A percentile compares a stretch with the other conserved stretches of the same genome.
phyloP scores from a whole-genome alignment of 2,888 invertebrate species.

The Leucophenga maculata region DNA sequence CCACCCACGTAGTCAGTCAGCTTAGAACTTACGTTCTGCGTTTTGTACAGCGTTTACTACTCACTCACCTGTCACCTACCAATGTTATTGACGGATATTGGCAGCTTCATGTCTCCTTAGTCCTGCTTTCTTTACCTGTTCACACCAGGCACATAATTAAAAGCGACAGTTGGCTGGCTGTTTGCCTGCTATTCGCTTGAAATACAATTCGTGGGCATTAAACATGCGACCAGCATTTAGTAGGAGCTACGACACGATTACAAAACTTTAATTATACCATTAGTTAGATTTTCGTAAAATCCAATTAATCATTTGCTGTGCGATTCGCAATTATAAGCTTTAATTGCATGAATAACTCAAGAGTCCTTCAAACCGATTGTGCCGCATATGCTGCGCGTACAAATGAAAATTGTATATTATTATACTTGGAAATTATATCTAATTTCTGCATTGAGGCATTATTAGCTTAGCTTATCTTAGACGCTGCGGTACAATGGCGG shows the following conservation, averaged over 20 bases:
- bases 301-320: slow-evolving; percentile 58
- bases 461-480: too few relatives aligned
- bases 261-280: slow-evolving; percentile 55
- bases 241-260: slow-evolving; percentile 50
- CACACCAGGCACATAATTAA: slow-evolving; percentile 53
- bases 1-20: too few relatives aligned
- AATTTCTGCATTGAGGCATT: too few relatives aligned
- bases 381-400: too few relatives aligned
- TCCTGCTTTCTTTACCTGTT: slow-evolving; percentile 34
- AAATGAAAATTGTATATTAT: too few relatives aligned
- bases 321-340: slow-evolving; percentile 19
- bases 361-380: neutral
- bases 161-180: slow-evolving; percentile 55
- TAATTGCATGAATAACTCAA: slow-evolving; percentile 3
- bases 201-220: neutral
- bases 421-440: too few relatives aligned
- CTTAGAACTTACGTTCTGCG: neutral
- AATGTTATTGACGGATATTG: slow-evolving; percentile 27
- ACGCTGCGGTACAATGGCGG: too few relatives aligned
- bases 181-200: slow-evolving; percentile 35
- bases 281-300: slow-evolving; percentile 11
- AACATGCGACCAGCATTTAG: neutral
- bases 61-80: slow-evolving; percentile 10
- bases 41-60: neutral
- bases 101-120: neutral